Base-by-base conservation (phyloP, 2,888 invertebrate species). In the Leucoptera coffeella region DNA sequence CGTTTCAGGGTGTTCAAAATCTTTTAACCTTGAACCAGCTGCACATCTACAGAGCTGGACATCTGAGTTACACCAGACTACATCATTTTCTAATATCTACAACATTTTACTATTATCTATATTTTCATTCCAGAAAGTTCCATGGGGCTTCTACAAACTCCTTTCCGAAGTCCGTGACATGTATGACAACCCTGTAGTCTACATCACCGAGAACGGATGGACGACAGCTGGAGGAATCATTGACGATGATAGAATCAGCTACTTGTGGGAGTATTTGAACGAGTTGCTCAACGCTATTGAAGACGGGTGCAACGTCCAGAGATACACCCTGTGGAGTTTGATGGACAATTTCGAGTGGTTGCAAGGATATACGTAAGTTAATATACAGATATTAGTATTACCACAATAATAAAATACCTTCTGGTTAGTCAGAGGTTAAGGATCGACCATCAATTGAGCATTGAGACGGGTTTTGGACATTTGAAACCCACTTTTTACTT, bases 291-390 rank as follows among this genome's bases (percentile, higher is more conserved):
- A 71, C 25, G 75, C 74, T 0, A 35, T 73, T 0, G 45, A 60
- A 5, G 60, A 71, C 4, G 67, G 65, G 0, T 72, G 65, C 29
- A 51, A 74, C 35, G 42, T 76, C 2, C 46, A 38, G 30, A 76
- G 71, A 0, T 82, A 79, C 39, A 62, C 71, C 1, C 69, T 62
- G 1, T 79, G 80, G 78, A 76, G 76, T 15, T 45, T 82, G 4
- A 61, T 81, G 41, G 83, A 83, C 38, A 78, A 75, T 37, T 78
- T 81, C 38, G 80, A 81, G 43, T 82, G 80, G 79, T 45, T 45
- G 9, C 38, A 40, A 22, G 81, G 80, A 15, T 81, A 75, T 39
- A 56, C 47, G 69, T 75, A 43, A 61, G 69, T 47, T 28, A 10
- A n/a, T n/a, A n/a, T n/a, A n/a, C n/a, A n/a, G n/a, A n/a, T n/a